These are phyloP conservation scores for Sarcophaga caerulescens DNA, from an alignment of 2,888 invertebrate species.

Conservation along the genomic window DNA sequence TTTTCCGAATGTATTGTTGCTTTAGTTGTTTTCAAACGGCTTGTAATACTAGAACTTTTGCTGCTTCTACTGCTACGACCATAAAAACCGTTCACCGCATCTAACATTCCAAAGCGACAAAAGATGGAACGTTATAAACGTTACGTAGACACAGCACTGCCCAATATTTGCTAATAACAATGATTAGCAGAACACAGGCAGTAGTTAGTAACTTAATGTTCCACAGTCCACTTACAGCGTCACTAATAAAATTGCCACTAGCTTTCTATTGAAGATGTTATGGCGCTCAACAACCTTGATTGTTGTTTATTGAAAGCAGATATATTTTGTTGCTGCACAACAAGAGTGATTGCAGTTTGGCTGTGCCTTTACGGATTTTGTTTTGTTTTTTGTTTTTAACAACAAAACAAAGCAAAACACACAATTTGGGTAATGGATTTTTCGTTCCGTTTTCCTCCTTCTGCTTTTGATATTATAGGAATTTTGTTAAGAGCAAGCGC, in stretches of 20 bases:
- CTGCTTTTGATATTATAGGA: constrained; percentile 54
- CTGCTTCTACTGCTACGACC: constrained; percentile 74
- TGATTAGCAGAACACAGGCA: constrained; percentile 57
- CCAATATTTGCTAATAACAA: constrained; percentile 56
- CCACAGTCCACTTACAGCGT: neutral
- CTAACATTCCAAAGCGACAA: constrained; percentile 80
- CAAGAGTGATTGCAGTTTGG: constrained; percentile 4
- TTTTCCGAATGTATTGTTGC: constrained; percentile 56
- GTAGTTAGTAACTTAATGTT: neutral
- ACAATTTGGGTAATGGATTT: constrained; percentile 45
- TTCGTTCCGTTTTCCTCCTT: constrained; percentile 18
- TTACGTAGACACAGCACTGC: constrained; percentile 47
- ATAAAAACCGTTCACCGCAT: constrained; percentile 80
- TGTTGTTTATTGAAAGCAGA: constrained; percentile 14
- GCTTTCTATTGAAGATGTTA: neutral
- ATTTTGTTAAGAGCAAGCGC: constrained; percentile 64
- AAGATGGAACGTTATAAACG: constrained; percentile 64
- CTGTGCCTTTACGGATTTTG: neutral
- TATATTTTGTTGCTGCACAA: constrained; percentile 33
- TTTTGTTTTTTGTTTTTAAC: constrained; percentile 26
- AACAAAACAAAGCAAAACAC: constrained; percentile 18
- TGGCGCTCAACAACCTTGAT: constrained; percentile 24
- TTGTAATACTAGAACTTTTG: constrained; percentile 73
- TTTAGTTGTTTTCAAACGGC: constrained; percentile 70
- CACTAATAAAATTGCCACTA: neutral